These are phyloP conservation scores for Ceriagrion tenellum DNA, from an alignment of 2,888 invertebrate species.

Conservation along the genomic window DNA sequence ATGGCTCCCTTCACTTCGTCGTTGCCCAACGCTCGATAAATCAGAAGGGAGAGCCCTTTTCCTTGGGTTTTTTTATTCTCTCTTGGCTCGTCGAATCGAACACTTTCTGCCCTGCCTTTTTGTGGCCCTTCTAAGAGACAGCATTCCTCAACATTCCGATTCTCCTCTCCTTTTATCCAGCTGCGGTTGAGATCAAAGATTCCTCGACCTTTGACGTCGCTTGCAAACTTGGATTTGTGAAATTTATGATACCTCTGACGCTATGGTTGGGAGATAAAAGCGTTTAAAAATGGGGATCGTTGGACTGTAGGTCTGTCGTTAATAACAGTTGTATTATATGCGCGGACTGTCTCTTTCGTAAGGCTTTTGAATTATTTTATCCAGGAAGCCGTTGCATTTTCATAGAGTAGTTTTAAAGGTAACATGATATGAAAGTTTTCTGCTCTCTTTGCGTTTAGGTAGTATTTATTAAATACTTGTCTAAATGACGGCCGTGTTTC, in stretches of 20 bases:
- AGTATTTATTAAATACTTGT: too few species aligned
- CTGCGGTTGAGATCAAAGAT: not conserved
- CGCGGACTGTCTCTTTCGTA: too few species aligned
- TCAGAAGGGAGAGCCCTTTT: not conserved
- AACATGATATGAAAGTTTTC: too few species aligned
- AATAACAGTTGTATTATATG: too few species aligned
- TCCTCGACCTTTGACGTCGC: not conserved
- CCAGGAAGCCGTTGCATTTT: too few species aligned
- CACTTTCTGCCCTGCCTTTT: not conserved
- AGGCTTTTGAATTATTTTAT: too few species aligned
- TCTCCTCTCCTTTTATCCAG: not conserved
- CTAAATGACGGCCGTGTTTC: too few species aligned
- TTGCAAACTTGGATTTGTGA: not conserved
- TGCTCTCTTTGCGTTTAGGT: too few species aligned
- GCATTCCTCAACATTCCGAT: conserved; percentile 16
- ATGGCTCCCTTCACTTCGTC: not conserved
- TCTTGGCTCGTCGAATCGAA: not conserved
- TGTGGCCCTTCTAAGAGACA: not conserved
- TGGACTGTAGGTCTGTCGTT: not conserved
- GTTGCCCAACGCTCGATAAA: not conserved
- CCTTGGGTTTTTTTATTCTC: not conserved
- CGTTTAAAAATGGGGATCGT: not conserved
- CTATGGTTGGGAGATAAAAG: not conserved
- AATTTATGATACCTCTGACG: not conserved
- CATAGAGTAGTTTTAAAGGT: too few species aligned